Evolutionary conservation across 2,888 invertebrate species (phyloP), one percentile per base, ranked within the genome.

Genomic region (Byasa hedistus): DNA sequence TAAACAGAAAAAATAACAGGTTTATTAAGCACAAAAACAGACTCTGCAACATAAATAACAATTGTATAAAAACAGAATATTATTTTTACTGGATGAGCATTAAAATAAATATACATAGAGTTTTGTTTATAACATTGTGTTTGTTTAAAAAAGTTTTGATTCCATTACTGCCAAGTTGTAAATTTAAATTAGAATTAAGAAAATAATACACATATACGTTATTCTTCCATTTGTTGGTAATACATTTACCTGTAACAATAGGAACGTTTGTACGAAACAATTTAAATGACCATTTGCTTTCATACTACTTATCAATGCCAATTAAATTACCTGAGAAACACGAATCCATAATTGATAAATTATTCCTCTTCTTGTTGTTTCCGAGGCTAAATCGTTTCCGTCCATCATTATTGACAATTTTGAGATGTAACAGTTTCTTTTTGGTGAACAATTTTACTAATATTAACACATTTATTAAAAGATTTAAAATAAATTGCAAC

Each of bases 331-430:
- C 94, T 95, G 95, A 76, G 94, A 94, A 83, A 95, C 82, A 83
- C 94, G 93, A 63, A 92, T 93, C 93, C 94, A 93, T 71, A 93
- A 92, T 89, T 95, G 95, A 72, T 94, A 93, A 77, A 95, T 82
- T 75, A 94, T 91, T 82, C 94, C 93, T 88, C 92, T 93, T 83
- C 93, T 93, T 75, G 86, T 85, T 76, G 84, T 82, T 80, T 94
- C 92, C 79, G 92, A 86, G 72, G 92, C 85, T 83, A 94, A 89
- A 92, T 95, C 95, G 83, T 94, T 95, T 87, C 94, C 94, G 92
- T 95, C 95, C 93, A 93, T 94, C 93, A 93, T 93, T 83, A 73
- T 73, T 76, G 74, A 75, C 72, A 69, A 76, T 77, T 70, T 58
- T 68, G 65, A 69, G 69, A 27, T 36, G 54, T 62, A 55, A 60